Percentiles rank a stretch among this genome's conserved stretches.
phyloP scores from a whole-genome alignment of 2,797 vertebrate species.

The Eutrigla gurnardus region DNA sequence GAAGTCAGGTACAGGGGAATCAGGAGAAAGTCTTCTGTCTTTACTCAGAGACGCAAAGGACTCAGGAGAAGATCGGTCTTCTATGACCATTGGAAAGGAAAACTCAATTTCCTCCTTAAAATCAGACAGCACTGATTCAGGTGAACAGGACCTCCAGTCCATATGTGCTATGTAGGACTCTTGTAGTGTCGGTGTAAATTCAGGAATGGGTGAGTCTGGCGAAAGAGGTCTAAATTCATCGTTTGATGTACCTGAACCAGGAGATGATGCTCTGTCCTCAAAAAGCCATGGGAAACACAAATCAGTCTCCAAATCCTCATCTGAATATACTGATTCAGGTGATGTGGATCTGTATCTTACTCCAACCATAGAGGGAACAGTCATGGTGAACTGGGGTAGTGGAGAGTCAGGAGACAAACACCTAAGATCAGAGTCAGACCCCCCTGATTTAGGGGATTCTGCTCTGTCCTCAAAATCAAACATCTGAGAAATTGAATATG shows the following conservation, averaged over 20 bases:
- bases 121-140: conserved; percentile 61
- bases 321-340: conserved; percentile 43
- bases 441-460: conserved; percentile 37
- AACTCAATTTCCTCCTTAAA: conserved; percentile 37
- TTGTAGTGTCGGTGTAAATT: conserved; percentile 20
- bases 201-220: conserved; percentile 65
- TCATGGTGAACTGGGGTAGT: conserved; percentile 41
- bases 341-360: conserved; percentile 41
- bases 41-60: conserved; percentile 30
- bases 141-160: conserved; percentile 55
- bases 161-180: background rate
- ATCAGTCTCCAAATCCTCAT: conserved; percentile 49
- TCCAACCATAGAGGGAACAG: background rate
- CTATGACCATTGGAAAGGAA: background rate
- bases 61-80: conserved; percentile 45
- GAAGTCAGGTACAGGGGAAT: conserved; percentile 64
- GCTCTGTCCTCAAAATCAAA: conserved; percentile 41
- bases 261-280: conserved; percentile 60
- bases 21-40: conserved; percentile 44
- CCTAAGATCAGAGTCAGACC: conserved; percentile 18
- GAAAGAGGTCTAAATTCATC: conserved; percentile 49
- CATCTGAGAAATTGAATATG: conserved; percentile 38
- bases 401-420: conserved; percentile 65
- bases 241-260: conserved; percentile 43
- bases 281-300: conserved; percentile 43